A percentile compares a stretch with the other conserved stretches of the same genome.
These are phyloP conservation scores for Drosophila borborema DNA, from an alignment of 2,888 invertebrate genomes.

Conservation along the genomic window DNA sequence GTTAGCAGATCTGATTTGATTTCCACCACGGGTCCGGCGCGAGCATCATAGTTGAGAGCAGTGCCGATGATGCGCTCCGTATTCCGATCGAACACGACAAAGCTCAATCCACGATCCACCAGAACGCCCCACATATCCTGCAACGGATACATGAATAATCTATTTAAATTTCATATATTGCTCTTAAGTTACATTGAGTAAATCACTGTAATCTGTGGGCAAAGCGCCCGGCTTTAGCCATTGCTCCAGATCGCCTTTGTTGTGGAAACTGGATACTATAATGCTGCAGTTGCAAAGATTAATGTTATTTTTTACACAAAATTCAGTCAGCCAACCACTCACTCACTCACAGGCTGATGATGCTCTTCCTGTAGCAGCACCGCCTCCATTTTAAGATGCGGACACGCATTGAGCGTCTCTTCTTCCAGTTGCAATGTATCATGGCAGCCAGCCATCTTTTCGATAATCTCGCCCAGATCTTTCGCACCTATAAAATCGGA, in stretches of 20 bases:
- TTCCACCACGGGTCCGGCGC: slow-evolving; percentile 91
- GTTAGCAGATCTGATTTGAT: slow-evolving; percentile 89
- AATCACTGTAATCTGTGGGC: slow-evolving; percentile 89
- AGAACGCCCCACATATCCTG: slow-evolving; percentile 89
- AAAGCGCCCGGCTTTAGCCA: slow-evolving; percentile 90
- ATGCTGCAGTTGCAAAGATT: slow-evolving; percentile 87
- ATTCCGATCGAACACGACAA: slow-evolving; percentile 87
- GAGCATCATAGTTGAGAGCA: slow-evolving; percentile 92
- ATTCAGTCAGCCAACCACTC: slow-evolving; percentile 80
- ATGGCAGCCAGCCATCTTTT: slow-evolving; percentile 86
- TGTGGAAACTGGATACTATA: slow-evolving; percentile 93
- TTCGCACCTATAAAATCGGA: slow-evolving; percentile 92
- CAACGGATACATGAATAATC: background rate
- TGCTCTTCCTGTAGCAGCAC: slow-evolving; percentile 86
- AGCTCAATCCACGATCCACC: slow-evolving; percentile 90
- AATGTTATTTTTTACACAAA: background rate
- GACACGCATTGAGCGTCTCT: slow-evolving; percentile 77
- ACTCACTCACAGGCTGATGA: slow-evolving; percentile 90
- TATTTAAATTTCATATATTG: too few relatives aligned
- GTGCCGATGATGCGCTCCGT: slow-evolving; percentile 88
- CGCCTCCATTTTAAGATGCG: slow-evolving; percentile 82
- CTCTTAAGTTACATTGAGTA: slow-evolving; percentile 86
- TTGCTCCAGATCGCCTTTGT: slow-evolving; percentile 93
- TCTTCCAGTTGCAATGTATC: slow-evolving; percentile 78
- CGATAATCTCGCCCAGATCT: slow-evolving; percentile 89